These are phyloP conservation scores for Acropora yongei DNA, from an alignment of 64 coral and sea anemone species.

Conservation along the genomic window DNA sequence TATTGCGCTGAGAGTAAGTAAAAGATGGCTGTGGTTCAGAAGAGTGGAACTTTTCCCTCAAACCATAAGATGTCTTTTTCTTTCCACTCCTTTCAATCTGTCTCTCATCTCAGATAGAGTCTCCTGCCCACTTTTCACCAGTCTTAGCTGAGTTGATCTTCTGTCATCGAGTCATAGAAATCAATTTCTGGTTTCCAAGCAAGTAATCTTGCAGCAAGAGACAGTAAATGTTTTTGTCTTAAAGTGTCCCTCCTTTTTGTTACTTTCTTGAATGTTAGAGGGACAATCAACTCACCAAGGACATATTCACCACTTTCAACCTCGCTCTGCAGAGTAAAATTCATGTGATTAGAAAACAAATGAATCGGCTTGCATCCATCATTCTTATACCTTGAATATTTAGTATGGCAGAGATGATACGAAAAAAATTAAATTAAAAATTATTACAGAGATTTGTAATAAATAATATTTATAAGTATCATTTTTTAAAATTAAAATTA, in stretches of 20 bases:
- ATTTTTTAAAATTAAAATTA: not conserved
- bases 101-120: no score
- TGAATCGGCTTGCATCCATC: not conserved
- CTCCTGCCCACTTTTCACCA: no score
- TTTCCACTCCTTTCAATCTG: no score
- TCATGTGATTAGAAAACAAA: not conserved
- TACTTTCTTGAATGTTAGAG: constrained; percentile 56
- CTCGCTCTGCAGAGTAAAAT: constrained; percentile 20
- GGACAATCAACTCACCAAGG: constrained; percentile 56
- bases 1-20: no score
- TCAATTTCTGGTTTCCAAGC: constrained; percentile 34
- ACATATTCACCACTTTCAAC: constrained; percentile 63
- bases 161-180: constrained; percentile 25
- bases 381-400: not conserved
- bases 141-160: not conserved
- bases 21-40: no score
- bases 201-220: constrained; percentile 55
- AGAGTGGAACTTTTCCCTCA: no score
- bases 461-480: not conserved
- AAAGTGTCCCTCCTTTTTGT: constrained; percentile 25
- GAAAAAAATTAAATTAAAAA: not conserved
- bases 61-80: no score
- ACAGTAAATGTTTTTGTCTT: constrained; percentile 41
- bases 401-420: not conserved
- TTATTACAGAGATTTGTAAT: constrained; percentile 3